Evolutionary conservation across 2,888 invertebrate species (phyloP), one percentile per base, ranked within the genome.

Genomic region (Leptarthrus brevirostris): DNA sequence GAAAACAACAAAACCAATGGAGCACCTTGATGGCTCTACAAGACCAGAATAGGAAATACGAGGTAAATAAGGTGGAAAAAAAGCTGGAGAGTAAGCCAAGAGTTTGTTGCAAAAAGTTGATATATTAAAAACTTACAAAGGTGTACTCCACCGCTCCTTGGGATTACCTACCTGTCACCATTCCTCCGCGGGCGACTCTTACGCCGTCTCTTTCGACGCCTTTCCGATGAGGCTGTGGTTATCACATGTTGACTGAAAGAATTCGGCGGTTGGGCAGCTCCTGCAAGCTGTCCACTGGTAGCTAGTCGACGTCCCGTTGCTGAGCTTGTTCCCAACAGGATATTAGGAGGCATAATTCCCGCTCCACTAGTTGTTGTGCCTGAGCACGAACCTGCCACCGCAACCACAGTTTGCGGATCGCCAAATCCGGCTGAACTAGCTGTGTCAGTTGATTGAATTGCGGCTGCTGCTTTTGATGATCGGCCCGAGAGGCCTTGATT

Each of bases 171-270:
- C 74, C 74, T 70, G 49, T 74, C 74, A 4, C 74, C 54, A 72
- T 73, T 76, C 14, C 84, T 81, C 61, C 84, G 80, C 36, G 84
- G 82, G 1, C 85, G 81, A 66, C 84, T 83, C 76, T 84, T 85
- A 30, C 83, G 81, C 8, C 85, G 79, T 24, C 84, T 79, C 34
- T 83, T 81, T 47, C 84, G 79, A 3, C 84, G 79, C 3, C 84
- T 80, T 74, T 85, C 84, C 34, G 85, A 84, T 6, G 85, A 84
- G 2, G 85, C 83, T 44, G 84, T 84, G 71, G 83, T 83, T 44
- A 84, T 78, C 30, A 84, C 84, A 79, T 84, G 84, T 71, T 84
- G 84, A 75, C 84, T 84, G 2, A 84, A 79, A 2, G 84, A 83
- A 77, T 83, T 83, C 74, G 79, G 14, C 18, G 26, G 14, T 4